A percentile compares a stretch with the other conserved stretches of the same genome.
Conservation (phyloP, 2,113 vertebrate genomes). For the Meleagris gallopavo region DNA sequence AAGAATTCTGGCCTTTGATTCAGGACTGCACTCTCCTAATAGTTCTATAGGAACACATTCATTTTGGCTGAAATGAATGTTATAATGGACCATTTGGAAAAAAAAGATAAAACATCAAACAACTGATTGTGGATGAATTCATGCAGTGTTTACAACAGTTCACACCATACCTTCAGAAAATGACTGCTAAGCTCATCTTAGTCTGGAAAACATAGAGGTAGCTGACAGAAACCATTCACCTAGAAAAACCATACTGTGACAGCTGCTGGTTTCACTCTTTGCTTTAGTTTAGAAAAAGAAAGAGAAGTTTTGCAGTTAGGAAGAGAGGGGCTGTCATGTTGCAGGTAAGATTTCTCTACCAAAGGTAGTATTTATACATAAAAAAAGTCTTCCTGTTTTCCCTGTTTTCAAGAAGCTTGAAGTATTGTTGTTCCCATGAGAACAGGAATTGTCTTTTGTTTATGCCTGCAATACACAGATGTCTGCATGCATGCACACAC, state of each 20-base stretch:
- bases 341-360: rapidly evolving
- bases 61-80: neutral
- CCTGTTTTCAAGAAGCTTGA: neutral
- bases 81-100: neutral
- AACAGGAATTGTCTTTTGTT: neutral
- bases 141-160: neutral
- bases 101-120: neutral
- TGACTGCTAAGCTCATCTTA: neutral
- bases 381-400: neutral
- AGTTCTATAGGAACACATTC: neutral
- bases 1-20: slow-evolving; percentile 37
- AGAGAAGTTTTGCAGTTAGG: neutral
- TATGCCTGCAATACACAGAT: neutral
- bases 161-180: neutral
- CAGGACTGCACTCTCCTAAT: neutral
- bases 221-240: neutral
- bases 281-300: neutral
- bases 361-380: neutral
- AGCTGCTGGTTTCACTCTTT: neutral
- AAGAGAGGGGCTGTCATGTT: neutral
- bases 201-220: neutral
- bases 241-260: neutral
- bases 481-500: neutral
- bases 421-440: neutral
- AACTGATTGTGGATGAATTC: neutral